Percentiles rank a stretch among this genome's conserved stretches.
phyloP scores from a whole-genome alignment of 2,888 invertebrate genomes.

The Hirtodrosophila histrioides region DNA sequence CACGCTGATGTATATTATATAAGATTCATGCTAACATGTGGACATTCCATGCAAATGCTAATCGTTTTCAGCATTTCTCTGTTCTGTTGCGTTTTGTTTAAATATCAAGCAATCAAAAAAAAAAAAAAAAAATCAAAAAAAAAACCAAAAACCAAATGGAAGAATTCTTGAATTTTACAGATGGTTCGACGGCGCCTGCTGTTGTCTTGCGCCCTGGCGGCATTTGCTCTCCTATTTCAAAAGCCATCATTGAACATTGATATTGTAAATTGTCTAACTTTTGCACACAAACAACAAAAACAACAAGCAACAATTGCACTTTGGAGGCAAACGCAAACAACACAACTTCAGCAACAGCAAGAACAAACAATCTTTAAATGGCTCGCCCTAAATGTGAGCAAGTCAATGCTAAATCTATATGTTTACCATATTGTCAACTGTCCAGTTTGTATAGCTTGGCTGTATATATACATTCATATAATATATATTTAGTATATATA shows the following conservation, averaged over 20 bases:
- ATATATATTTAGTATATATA: constrained; percentile 9
- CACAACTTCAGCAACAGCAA: constrained; percentile 23
- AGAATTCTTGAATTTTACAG: constrained; percentile 79
- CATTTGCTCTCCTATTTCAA: constrained; percentile 74
- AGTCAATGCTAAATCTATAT: constrained; percentile 49
- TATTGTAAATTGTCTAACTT: constrained; percentile 26
- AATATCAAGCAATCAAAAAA: constrained; percentile 18
- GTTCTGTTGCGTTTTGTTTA: constrained; percentile 51
- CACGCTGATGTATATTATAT: constrained; percentile 27
- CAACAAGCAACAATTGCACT: constrained; percentile 34
- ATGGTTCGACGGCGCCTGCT: constrained; percentile 80
- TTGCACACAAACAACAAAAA: constrained; percentile 26
- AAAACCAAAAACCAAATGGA: constrained; percentile 36
- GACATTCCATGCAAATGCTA: constrained; percentile 36
- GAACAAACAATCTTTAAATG: constrained; percentile 44
- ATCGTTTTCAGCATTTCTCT: constrained; percentile 34
- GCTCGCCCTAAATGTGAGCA: constrained; percentile 68
- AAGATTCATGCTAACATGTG: constrained; percentile 57
- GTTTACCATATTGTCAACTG: constrained; percentile 55
- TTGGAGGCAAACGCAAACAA: constrained; percentile 34
- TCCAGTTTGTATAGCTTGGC: constrained; percentile 62
- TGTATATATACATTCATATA: constrained; percentile 28
- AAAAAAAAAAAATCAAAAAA: constrained; percentile 8
- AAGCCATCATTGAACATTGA: constrained; percentile 51
- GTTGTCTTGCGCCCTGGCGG: constrained; percentile 78